Evolutionary conservation across 2,113 vertebrate genomes (phyloP).

Genomic region (Reinhardtius hippoglossoides): DNA sequence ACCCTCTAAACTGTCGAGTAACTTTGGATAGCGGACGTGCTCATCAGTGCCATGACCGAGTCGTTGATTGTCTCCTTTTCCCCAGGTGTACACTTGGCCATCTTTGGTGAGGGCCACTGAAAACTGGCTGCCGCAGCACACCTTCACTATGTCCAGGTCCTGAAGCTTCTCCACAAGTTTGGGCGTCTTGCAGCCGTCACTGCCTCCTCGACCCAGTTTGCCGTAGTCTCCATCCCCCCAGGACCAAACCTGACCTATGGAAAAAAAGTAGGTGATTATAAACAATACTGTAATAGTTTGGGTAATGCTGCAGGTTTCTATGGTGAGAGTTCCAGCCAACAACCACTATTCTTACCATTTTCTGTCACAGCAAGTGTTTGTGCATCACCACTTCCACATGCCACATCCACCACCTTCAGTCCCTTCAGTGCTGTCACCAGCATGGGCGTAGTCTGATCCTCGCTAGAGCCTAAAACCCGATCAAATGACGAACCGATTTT

Average conservation of each 20-base stretch:
- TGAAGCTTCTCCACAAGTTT: constrained; percentile 97
- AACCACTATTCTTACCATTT: constrained; percentile 83
- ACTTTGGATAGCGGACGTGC: constrained; percentile 95
- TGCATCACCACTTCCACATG: constrained; percentile 96
- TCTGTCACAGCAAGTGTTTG: constrained; percentile 97
- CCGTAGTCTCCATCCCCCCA: constrained; percentile 99
- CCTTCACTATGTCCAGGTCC: constrained; percentile 93
- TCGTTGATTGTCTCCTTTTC: constrained; percentile 97
- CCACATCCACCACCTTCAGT: constrained; percentile 93
- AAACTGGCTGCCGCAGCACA: constrained; percentile 97
- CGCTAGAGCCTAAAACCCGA: constrained; percentile 89
- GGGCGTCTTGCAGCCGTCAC: constrained; percentile 96
- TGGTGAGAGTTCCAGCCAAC: neutral
- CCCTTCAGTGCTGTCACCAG: constrained; percentile 95
- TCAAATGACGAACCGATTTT: neutral
- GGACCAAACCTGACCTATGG: constrained; percentile 96
- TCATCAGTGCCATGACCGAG: constrained; percentile 97
- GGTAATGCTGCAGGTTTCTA: neutral
- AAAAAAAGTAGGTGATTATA: neutral
- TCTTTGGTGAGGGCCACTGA: constrained; percentile 96
- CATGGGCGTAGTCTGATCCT: constrained; percentile 97
- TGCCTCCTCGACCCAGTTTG: constrained; percentile 95
- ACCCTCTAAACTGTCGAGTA: constrained; percentile 95
- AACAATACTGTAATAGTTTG: neutral
- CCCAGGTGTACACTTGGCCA: constrained; percentile 97